Base-by-base conservation (phyloP, 2,113 vertebrate species). In the Prionailurus bengalensis region DNA sequence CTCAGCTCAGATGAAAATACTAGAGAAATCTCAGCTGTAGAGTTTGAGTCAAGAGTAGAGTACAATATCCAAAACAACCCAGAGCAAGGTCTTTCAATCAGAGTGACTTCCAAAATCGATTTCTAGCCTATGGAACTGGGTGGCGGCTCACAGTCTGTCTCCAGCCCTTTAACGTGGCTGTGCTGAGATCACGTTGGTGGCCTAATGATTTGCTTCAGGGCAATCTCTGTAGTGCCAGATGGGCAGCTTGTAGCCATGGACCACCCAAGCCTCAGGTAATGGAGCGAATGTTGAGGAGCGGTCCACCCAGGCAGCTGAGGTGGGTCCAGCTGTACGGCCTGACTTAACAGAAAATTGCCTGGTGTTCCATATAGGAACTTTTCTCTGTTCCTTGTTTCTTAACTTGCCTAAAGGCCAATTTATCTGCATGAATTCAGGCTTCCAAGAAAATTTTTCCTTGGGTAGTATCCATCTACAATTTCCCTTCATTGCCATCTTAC, bases 391-490 rank as follows among this genome's bases (percentile, higher is more conserved):
- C 68, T 95, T 92, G 23, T 97, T 94, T 91, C 81, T 94, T 91
- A 96, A 96, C 66, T 94, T 94, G 88, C 76, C 94, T 91, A 36
- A 63, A 45, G 79, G 80, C 31, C 48, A 70, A 58, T 91, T 85
- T 94, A 68, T 73, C 96, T 84, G 81, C 86, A 94, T 39, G 93
- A 48, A 63, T 15, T 94, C 97, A 80, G 2, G 8, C 88, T 98
- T 97, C 68, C 6, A 29, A 97, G 89, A 53, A 98, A 92, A 31
- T 36, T 31, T 97, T 92, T 93, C 5, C 33, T 87, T 97, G 95
- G 89, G 51, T 94, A 45, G 48, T 90, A 51, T 36, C 94, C 98
- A 95, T 87, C 96, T 94, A 98, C 89, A 88, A 45, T 14, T 79
- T 96, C 13, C 70, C 82, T 96, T 91, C 92, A 31, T 96, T 97